A percentile compares a stretch with the other conserved stretches of the same genome.
phyloP scores from a whole-genome alignment of 2,888 invertebrate species.

The Drosophila pullipes region DNA sequence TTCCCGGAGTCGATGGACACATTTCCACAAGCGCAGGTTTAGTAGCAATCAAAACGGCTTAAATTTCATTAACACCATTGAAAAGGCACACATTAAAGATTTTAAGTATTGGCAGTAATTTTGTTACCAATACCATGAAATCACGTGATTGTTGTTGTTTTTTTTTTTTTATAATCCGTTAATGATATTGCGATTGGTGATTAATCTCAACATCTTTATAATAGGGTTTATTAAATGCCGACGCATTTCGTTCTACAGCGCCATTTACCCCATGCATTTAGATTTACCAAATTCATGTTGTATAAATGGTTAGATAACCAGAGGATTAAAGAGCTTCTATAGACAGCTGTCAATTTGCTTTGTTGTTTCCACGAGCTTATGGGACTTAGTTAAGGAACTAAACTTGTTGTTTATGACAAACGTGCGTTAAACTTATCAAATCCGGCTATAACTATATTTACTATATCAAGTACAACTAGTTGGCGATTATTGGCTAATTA shows the following conservation, averaged over 20 bases:
- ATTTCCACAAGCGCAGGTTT: neutral
- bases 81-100: neutral
- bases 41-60: neutral
- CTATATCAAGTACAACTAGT: neutral
- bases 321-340: constrained; percentile 3
- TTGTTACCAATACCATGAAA: neutral
- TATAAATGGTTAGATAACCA: neutral
- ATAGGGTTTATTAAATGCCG: constrained; percentile 21
- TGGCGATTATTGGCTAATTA: constrained; percentile 8
- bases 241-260: constrained; percentile 18
- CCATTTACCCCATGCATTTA: constrained; percentile 1
- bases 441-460: neutral
- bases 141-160: constrained; percentile 23
- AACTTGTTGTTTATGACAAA: constrained; percentile 15
- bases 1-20: neutral
- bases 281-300: constrained; percentile 14
- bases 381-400: constrained; percentile 33
- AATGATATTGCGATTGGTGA: constrained; percentile 41
- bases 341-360: constrained; percentile 16
- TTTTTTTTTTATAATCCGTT: constrained; percentile 21
- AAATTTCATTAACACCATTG: neutral
- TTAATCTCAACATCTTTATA: constrained; percentile 54
- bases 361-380: constrained; percentile 29
- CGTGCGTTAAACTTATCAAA: constrained; percentile 33
- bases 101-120: constrained; percentile 5